phyloP scores from a whole-genome alignment of 2,113 vertebrate species.

The Ailuropoda melanoleuca region DNA sequence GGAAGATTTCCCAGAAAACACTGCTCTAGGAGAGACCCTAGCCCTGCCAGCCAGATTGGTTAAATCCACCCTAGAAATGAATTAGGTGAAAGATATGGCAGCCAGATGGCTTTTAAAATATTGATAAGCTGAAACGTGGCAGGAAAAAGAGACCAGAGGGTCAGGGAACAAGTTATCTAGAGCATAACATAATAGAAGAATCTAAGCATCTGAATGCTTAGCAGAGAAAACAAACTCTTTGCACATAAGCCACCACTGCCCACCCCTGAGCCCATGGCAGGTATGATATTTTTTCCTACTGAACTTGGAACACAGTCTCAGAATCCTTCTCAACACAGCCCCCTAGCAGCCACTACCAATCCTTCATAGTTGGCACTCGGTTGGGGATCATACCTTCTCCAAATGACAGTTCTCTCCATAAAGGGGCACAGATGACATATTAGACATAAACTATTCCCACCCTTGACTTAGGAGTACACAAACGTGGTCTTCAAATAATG shows the following conservation, averaged over 20 bases:
- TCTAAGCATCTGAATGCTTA: background rate
- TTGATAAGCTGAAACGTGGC: background rate
- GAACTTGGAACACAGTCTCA: background rate
- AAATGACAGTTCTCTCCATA: background rate
- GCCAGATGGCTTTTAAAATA: constrained; percentile 9
- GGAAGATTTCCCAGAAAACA: constrained; percentile 6
- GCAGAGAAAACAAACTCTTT: background rate
- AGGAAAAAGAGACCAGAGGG: background rate
- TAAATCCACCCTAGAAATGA: background rate
- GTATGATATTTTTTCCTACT: background rate
- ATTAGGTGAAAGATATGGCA: background rate
- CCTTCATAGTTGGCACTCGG: background rate
- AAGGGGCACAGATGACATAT: background rate
- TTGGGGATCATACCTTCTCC: background rate
- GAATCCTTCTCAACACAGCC: background rate
- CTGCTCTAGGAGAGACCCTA: background rate
- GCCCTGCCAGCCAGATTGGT: background rate
- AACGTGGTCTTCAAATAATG: background rate
- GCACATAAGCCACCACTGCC: background rate
- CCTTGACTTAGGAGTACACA: background rate
- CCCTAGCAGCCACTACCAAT: background rate
- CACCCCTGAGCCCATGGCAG: background rate
- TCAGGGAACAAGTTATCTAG: background rate
- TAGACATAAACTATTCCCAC: background rate
- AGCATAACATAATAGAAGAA: background rate